phyloP scores from a whole-genome alignment of 2,888 invertebrate genomes.

The Sicus ferrugineus region DNA sequence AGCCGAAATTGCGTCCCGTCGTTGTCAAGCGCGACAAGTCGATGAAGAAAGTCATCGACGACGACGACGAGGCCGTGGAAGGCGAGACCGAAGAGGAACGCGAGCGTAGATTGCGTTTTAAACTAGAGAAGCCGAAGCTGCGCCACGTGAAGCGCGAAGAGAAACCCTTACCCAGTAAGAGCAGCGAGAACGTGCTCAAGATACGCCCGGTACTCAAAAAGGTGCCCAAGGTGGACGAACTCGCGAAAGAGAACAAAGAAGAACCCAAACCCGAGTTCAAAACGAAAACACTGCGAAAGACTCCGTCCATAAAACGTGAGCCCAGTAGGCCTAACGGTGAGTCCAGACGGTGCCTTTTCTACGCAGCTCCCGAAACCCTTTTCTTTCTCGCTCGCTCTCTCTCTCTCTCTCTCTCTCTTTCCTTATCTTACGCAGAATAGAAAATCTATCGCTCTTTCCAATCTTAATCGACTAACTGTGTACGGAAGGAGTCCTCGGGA shows the following conservation, averaged over 20 bases:
- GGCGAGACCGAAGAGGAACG: slow-evolving; percentile 61
- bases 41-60: slow-evolving; percentile 56
- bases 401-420: slow-evolving; percentile 2
- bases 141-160: slow-evolving; percentile 63
- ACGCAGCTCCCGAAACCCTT: not conserved
- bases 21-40: slow-evolving; percentile 61
- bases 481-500: not conserved
- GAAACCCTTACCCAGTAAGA: slow-evolving; percentile 59
- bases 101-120: slow-evolving; percentile 58
- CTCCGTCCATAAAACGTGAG: slow-evolving; percentile 59
- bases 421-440: not conserved
- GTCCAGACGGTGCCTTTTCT: slow-evolving; percentile 42
- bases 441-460: not conserved
- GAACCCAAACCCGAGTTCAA: slow-evolving; percentile 62
- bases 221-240: slow-evolving; percentile 62
- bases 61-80: slow-evolving; percentile 56
- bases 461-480: not conserved
- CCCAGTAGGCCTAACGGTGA: slow-evolving; percentile 59
- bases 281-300: slow-evolving; percentile 61
- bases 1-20: slow-evolving; percentile 60
- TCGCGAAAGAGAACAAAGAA: slow-evolving; percentile 56
- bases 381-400: not conserved
- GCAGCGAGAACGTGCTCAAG: slow-evolving; percentile 59
- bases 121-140: slow-evolving; percentile 61
- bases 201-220: slow-evolving; percentile 62